Base-by-base conservation (phyloP, 2,888 invertebrate genomes). In the Iselma pallidipennis region DNA sequence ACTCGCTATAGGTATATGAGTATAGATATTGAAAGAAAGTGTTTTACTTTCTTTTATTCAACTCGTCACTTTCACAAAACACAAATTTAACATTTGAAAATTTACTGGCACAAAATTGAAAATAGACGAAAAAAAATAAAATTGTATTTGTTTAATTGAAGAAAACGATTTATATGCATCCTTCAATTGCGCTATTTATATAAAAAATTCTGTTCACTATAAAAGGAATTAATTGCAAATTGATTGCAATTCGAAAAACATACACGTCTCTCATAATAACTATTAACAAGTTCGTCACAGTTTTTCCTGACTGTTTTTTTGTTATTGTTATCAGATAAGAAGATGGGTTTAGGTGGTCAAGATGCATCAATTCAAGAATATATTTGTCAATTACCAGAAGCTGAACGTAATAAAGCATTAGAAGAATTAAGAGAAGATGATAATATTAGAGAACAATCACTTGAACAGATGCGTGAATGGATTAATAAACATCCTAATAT, bases 401-500 rank as follows among this genome's bases (percentile, higher is more conserved):
- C 83, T 7, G 82, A 88, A 61, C 83, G 86, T 66, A 85, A 86
- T 68, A 79, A 85, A 45, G 93, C 92, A 42, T 83, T 89, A 68
- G 83, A 87, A 42, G 94, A 95, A 77, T 83, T 95, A 21, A 85
- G 93, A 49, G 95, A 95, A 80, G 92, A 94, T 74, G 90, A 92
- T 19, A 86, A 85, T 9, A 85, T 89, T 5, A 83, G 92, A 49
- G 87, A 89, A 4, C 91, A 94, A 70, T 89, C 92, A 0, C 75
- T 95, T 72, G 83, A 86, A 10, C 92, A 93, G 77, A 88, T 95
- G 83, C 85, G 92, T 55, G 90, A 93, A 70, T 95, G 94, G 87
- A 91, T 94, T 66, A 83, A 85, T 52, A 94, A 93, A 79, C 93
- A 94, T 82, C 91, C 92, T 0, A 86, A 88, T 58, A 95, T 95